Percentiles rank a stretch among this genome's conserved stretches.
phyloP scores from a whole-genome alignment of 2,113 vertebrate genomes.

The Polypterus bichir region DNA sequence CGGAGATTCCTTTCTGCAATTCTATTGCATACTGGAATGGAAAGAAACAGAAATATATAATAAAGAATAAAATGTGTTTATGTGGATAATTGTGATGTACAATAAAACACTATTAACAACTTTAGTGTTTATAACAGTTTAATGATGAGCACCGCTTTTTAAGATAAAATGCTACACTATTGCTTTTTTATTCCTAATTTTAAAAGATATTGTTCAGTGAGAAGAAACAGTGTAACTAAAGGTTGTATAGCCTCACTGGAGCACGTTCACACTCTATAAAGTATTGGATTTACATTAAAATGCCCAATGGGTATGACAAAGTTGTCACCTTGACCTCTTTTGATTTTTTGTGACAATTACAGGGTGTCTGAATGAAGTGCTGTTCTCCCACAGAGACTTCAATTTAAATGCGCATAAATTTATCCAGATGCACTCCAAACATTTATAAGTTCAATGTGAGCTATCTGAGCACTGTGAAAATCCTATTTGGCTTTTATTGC shows the following conservation, averaged over 20 bases:
- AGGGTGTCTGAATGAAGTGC: constrained; percentile 22
- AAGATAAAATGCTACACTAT: no score
- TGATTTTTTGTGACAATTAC: constrained; percentile 28
- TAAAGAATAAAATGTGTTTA: no score
- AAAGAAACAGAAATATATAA: no score
- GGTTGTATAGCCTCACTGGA: neutral
- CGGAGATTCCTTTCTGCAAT: no score
- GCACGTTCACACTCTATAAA: neutral
- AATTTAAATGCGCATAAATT: constrained; percentile 26
- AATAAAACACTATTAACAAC: no score
- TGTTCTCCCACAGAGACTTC: constrained; percentile 18
- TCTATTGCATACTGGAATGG: no score
- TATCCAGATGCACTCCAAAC: constrained; percentile 18
- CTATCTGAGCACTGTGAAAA: constrained; percentile 14
- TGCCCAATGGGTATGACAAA: constrained; percentile 9
- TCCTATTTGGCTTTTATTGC: constrained; percentile 21
- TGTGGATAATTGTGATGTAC: no score
- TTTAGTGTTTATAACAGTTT: no score
- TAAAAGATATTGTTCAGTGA: neutral
- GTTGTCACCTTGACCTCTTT: constrained; percentile 19
- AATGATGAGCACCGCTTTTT: no score
- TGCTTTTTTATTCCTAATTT: no score
- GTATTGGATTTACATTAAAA: constrained; percentile 7
- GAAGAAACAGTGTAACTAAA: neutral
- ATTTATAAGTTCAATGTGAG: constrained; percentile 16